A percentile compares a stretch with the other conserved stretches of the same genome.
Conservation (phyloP, 2,113 vertebrate species). For the Pomatorhinus ruficollis region DNA sequence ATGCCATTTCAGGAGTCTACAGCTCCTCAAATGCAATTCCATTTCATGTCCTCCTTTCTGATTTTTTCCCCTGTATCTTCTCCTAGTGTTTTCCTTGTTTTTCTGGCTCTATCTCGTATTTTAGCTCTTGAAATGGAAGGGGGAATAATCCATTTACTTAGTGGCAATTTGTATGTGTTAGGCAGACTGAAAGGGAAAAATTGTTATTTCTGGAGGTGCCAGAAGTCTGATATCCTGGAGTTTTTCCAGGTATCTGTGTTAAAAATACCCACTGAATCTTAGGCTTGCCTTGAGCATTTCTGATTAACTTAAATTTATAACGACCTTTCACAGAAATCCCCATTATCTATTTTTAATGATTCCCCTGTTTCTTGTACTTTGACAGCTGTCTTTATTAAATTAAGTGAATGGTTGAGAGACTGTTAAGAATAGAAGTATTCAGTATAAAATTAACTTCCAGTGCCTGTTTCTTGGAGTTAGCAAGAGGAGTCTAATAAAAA, state of each 20-base stretch:
- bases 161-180: not conserved
- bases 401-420: not conserved
- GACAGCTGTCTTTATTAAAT: not conserved
- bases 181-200: not conserved
- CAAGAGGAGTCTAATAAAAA: not conserved
- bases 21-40: not conserved
- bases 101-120: not conserved
- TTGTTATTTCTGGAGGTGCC: not conserved
- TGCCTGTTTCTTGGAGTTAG: not conserved
- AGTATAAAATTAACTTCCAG: not conserved
- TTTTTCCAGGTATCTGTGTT: not conserved
- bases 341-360: not conserved
- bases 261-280: not conserved
- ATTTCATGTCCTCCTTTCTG: not conserved
- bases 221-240: not conserved
- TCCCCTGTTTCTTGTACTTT: not conserved
- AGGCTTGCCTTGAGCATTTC: not conserved
- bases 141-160: constrained; percentile 1
- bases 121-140: not conserved
- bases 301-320: not conserved
- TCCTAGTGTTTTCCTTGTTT: not conserved
- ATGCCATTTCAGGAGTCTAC: not conserved
- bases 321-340: not conserved
- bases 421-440: not conserved
- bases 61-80: not conserved